phyloP scores from a whole-genome alignment of 2,113 vertebrate species.

The Panthera uncia region DNA sequence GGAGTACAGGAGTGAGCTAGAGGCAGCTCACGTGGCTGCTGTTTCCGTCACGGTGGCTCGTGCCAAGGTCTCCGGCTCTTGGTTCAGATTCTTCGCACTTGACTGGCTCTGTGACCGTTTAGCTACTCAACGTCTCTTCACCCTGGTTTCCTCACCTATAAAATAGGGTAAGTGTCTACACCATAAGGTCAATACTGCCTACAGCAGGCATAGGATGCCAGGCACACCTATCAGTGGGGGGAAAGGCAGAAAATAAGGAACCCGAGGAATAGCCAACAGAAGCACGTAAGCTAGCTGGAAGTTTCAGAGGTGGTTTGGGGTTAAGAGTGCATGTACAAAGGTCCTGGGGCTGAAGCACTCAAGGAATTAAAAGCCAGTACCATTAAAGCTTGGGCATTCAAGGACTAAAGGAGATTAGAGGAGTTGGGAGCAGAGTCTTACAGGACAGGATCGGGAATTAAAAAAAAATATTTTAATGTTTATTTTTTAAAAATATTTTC shows the following conservation, averaged over 20 bases:
- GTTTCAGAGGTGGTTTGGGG: neutral
- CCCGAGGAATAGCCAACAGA: neutral
- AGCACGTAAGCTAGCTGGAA: neutral
- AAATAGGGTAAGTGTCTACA: neutral
- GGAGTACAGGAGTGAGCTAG: accelerated
- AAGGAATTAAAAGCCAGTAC: neutral
- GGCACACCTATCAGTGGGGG: neutral
- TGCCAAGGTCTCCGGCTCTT: neutral
- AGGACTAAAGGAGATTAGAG: neutral
- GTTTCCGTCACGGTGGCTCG: accelerated
- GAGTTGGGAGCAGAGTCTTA: neutral
- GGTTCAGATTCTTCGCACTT: neutral
- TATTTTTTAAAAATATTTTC: too few relatives aligned
- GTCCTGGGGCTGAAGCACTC: neutral
- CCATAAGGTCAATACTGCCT: neutral
- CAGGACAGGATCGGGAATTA: neutral
- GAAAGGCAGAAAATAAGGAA: neutral
- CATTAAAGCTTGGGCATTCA: neutral
- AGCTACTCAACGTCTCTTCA: neutral
- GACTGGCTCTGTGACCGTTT: neutral
- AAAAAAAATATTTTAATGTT: too few relatives aligned
- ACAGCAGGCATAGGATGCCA: neutral
- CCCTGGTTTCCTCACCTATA: neutral
- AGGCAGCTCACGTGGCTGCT: accelerated
- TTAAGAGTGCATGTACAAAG: neutral